Evolutionary conservation across 1,140 invertebrate species (phyloP).

Genomic region (Drosophila virilis): DNA sequence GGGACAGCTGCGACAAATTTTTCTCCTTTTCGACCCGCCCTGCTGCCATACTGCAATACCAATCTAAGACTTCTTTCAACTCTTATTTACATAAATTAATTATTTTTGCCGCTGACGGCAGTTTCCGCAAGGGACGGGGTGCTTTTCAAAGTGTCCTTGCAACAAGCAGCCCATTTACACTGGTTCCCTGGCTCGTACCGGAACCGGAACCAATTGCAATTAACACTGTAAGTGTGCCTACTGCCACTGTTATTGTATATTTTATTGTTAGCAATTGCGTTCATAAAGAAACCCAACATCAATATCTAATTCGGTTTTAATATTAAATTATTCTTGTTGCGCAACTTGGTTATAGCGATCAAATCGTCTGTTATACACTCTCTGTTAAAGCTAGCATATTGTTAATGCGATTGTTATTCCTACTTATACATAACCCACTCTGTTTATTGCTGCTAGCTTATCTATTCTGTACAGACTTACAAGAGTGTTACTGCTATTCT

Average conservation of each 20-base stretch:
- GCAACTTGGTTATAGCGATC: no score
- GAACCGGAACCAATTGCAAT: not conserved
- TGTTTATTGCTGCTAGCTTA: no score
- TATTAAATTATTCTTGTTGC: not conserved
- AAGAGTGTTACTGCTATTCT: no score
- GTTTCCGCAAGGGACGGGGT: constrained; percentile 1
- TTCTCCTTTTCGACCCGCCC: not conserved
- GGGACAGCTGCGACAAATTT: constrained; percentile 18
- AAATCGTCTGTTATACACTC: not conserved
- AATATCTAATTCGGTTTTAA: not conserved
- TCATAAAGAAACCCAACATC: not conserved
- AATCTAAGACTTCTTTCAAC: constrained; percentile 32
- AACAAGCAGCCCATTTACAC: not conserved
- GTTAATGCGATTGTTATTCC: no score
- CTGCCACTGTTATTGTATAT: not conserved
- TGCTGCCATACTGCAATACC: not conserved
- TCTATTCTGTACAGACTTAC: no score
- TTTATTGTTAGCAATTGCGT: not conserved
- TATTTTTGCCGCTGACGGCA: constrained; percentile 40
- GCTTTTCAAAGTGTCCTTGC: constrained; percentile 30
- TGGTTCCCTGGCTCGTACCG: not conserved
- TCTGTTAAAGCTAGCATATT: not conserved
- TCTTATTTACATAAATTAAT: constrained; percentile 61
- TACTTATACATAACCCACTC: no score
- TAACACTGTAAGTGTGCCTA: not conserved